These are phyloP conservation scores for Cactoblastis cactorum DNA, from an alignment of 2,888 invertebrate genomes.

Conservation along the genomic window DNA sequence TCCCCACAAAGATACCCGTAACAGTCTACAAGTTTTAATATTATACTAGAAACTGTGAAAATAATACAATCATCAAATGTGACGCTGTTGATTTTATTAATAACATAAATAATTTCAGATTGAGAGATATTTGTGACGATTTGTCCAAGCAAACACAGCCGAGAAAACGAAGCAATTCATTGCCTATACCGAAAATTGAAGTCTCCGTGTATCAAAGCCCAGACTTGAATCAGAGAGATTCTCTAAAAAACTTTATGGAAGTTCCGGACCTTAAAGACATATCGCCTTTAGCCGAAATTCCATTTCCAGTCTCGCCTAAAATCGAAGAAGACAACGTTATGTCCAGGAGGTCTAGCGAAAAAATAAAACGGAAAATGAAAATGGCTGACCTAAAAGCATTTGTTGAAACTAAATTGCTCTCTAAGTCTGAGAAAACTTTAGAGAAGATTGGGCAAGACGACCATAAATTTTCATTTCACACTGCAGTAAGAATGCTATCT, in stretches of 20 bases:
- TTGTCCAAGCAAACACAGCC: slow-evolving; percentile 87
- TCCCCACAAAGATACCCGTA: no score
- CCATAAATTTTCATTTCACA: slow-evolving; percentile 77
- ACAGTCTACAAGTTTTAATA: no score
- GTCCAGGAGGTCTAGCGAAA: slow-evolving; percentile 86
- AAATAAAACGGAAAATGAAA: slow-evolving; percentile 91
- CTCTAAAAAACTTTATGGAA: slow-evolving; percentile 87
- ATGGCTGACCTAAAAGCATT: slow-evolving; percentile 95
- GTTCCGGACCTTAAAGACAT: slow-evolving; percentile 86
- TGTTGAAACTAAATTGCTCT: slow-evolving; percentile 93
- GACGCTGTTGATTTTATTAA: no score
- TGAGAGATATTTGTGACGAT: slow-evolving; percentile 93
- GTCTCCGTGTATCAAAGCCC: slow-evolving; percentile 91
- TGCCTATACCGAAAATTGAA: slow-evolving; percentile 96
- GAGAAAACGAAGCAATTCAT: slow-evolving; percentile 92
- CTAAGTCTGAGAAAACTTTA: slow-evolving; percentile 93
- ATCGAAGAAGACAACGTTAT: slow-evolving; percentile 62
- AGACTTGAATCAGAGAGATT: slow-evolving; percentile 82
- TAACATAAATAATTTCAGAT: slow-evolving; percentile 63
- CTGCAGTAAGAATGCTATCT: slow-evolving; percentile 82
- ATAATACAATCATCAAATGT: no score
- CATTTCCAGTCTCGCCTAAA: slow-evolving; percentile 50
- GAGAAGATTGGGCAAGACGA: slow-evolving; percentile 93
- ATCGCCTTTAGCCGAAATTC: slow-evolving; percentile 80
- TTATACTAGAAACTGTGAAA: no score